These are phyloP conservation scores for Ctenicera cuprea DNA, from an alignment of 2,888 invertebrate species.

Conservation along the genomic window DNA sequence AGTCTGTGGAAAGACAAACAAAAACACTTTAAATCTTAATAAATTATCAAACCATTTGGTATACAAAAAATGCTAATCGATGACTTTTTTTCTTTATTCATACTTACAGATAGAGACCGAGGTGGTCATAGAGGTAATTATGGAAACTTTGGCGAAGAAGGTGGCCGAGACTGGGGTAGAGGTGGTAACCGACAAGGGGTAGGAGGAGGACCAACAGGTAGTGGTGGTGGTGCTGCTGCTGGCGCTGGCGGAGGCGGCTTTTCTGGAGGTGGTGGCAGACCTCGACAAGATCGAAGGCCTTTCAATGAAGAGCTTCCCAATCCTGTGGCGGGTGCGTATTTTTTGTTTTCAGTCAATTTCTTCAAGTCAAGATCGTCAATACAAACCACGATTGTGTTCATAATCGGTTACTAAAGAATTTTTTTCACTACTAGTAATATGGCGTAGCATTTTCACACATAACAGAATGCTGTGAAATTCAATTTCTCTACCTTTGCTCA, in stretches of 20 bases:
- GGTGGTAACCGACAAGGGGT: slow-evolving; percentile 66
- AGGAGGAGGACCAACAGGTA: slow-evolving; percentile 54
- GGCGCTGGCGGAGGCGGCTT: slow-evolving; percentile 56
- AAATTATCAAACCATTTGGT: too few relatives aligned
- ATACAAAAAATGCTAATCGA: too few relatives aligned
- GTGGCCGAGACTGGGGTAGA: slow-evolving; percentile 69
- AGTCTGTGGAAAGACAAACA: too few relatives aligned
- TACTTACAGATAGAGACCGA: slow-evolving; percentile 70
- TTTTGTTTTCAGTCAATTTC: too few relatives aligned
- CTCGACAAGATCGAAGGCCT: slow-evolving; percentile 65
- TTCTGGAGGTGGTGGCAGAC: slow-evolving; percentile 59
- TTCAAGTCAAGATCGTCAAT: too few relatives aligned
- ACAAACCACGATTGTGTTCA: too few relatives aligned
- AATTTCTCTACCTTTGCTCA: too few relatives aligned
- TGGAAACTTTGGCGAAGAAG: slow-evolving; percentile 73
- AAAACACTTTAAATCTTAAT: too few relatives aligned
- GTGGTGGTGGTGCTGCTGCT: slow-evolving; percentile 55
- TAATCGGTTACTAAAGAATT: too few relatives aligned
- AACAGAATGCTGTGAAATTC: too few relatives aligned
- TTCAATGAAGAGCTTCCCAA: slow-evolving; percentile 68
- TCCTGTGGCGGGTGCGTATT: slow-evolving; percentile 69
- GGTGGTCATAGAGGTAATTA: slow-evolving; percentile 73
- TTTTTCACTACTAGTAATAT: too few relatives aligned
- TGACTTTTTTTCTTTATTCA: not conserved
- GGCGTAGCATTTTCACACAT: too few relatives aligned